These are phyloP conservation scores for Melanotaenia boesemani DNA, from an alignment of 2,797 vertebrate species.

Conservation along the genomic window DNA sequence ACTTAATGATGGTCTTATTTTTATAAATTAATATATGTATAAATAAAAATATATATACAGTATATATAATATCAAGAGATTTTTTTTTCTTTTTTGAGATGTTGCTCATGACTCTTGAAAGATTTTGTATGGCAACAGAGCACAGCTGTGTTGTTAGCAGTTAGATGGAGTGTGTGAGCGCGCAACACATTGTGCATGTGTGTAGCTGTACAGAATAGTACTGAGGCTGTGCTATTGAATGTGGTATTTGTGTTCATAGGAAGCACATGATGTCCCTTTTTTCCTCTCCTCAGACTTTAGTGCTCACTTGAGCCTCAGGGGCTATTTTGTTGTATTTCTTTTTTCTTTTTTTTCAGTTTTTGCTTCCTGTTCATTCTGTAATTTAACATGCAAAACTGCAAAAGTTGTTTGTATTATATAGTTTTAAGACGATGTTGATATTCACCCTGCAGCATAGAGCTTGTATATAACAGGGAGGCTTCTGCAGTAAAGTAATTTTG, in stretches of 20 bases:
- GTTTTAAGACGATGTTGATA: conserved; percentile 87
- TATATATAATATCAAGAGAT: conserved; percentile 50
- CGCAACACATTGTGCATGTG: conserved; percentile 76
- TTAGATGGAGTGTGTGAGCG: conserved; percentile 50
- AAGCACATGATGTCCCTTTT: conserved; percentile 76
- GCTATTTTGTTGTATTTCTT: conserved; percentile 71
- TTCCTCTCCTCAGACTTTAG: conserved; percentile 63
- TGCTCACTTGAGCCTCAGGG: conserved; percentile 75
- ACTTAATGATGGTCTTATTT: conserved; percentile 83
- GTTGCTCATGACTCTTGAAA: conserved; percentile 64
- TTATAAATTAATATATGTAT: conserved; percentile 86
- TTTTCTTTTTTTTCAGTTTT: conserved; percentile 52
- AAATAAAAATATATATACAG: conserved; percentile 66
- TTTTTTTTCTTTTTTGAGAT: conserved; percentile 66
- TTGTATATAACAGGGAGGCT: conserved; percentile 92
- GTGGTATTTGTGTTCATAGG: conserved; percentile 89
- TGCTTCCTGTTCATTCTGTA: conserved; percentile 83
- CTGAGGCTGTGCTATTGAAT: conserved; percentile 91
- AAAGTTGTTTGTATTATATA: conserved; percentile 95
- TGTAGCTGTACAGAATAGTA: conserved; percentile 88
- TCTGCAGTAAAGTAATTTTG: conserved; percentile 88
- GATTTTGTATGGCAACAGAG: conserved; percentile 64
- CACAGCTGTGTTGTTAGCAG: conserved; percentile 46
- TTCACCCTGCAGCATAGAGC: conserved; percentile 87
- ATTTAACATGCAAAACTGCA: conserved; percentile 91